Evolutionary conservation across 2,113 vertebrate genomes (phyloP), one percentile per base, ranked within the genome.

Genomic region (Salvelinus alpinus): DNA sequence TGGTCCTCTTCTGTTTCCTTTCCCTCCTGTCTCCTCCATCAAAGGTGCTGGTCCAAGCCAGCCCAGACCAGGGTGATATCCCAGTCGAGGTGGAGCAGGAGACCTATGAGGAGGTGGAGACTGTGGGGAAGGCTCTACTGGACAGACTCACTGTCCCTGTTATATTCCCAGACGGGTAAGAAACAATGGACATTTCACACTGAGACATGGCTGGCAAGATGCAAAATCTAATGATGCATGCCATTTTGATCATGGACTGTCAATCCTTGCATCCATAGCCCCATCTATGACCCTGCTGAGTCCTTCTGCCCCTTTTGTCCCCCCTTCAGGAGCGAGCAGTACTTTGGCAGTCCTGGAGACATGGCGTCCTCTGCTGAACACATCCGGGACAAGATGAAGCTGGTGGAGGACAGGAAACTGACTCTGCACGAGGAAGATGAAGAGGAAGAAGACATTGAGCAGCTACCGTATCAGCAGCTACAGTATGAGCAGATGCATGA

Each of bases 81-180:
- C 29, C 22, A 22, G 72, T 44, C 71, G 84, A 92, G 81, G 84
- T 92, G 88, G 96, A 97, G 69, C 65, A 89, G 14, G 96, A 97
- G n/a, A 92, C 91, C 72, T 94, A 96, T 92, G 96, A 98, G 87
- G 97, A 99, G 82, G 95, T 96, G 64, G 97, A 98, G 90, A 90
- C 93, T 54, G 92, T 95, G 80, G 98, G 97, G 59, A 98, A 97
- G 89, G 94, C 94, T 8, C 92, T 99, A 82, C 90, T 99, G 92
- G 98, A 99, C 90, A 94, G 96, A 91, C 91, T 99, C 87, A 95
- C 95, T 57, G 91, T 96, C 76, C 96, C 98, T 59, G 94, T 99
- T 72, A 92, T 99, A 92, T 99, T 98, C 91, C 97, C 97, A 0
- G 97, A 99, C 86, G 98, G 98, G 98, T 99, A 95, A 80, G 93